phyloP scores from a whole-genome alignment of 2,888 invertebrate species.

The Andrena fulva region DNA sequence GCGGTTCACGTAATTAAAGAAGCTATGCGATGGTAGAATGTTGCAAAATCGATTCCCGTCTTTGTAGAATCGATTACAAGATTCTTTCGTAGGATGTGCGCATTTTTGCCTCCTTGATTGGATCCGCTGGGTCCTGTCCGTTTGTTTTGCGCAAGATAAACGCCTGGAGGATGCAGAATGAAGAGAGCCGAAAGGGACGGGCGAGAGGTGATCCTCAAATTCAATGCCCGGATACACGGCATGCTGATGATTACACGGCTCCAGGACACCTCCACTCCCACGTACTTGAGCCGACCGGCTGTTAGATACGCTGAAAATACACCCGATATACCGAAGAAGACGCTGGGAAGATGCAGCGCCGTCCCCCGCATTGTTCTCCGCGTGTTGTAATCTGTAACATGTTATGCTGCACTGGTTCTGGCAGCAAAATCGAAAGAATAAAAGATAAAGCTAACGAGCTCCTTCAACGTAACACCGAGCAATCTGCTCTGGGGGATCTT shows the following conservation, averaged over 20 bases:
- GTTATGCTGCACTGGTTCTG: not conserved
- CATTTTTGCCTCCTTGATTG: constrained; percentile 29
- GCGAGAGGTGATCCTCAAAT: constrained; percentile 70
- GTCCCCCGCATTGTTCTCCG: constrained; percentile 34
- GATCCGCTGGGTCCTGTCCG: constrained; percentile 29
- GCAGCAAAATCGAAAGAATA: not conserved
- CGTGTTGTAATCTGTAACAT: constrained; percentile 41
- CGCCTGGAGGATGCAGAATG: constrained; percentile 49
- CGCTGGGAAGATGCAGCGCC: constrained; percentile 15
- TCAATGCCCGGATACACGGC: constrained; percentile 82
- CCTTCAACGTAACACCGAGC: not conserved
- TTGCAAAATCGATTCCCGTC: constrained; percentile 5
- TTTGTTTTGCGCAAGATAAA: constrained; percentile 52
- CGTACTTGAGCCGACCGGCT: constrained; percentile 48
- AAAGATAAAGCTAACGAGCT: not conserved
- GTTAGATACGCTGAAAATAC: constrained; percentile 42
- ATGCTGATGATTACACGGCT: constrained; percentile 74
- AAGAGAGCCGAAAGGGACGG: constrained; percentile 41
- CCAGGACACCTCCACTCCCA: constrained; percentile 58
- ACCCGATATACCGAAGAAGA: constrained; percentile 24
- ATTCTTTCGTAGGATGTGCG: constrained; percentile 31
- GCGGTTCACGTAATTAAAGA: not conserved
- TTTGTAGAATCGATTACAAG: constrained; percentile 34
- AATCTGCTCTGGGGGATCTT: not conserved
- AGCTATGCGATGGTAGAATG: not conserved